Evolutionary conservation across 2,888 invertebrate genomes (phyloP).

Genomic region (Tanytarsus gracilentus): DNA sequence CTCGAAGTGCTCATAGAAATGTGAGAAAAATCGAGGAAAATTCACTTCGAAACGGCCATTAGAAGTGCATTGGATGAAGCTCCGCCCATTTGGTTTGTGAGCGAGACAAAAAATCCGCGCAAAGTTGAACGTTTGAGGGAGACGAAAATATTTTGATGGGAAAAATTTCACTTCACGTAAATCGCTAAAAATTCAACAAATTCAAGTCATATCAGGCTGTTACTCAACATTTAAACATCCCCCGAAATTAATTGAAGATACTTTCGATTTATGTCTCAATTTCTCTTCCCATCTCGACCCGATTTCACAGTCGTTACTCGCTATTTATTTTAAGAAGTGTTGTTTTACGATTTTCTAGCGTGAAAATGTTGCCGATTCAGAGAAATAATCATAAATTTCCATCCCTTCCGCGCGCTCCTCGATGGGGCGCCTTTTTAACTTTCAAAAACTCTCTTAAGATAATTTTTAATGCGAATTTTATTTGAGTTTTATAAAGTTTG

Average conservation of each 20-base stretch:
- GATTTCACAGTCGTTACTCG: slow-evolving; percentile 26
- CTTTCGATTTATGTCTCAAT: slow-evolving; percentile 28
- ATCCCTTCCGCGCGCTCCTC: not conserved
- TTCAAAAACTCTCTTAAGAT: slow-evolving; percentile 19
- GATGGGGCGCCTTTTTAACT: not conserved
- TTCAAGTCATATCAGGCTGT: not conserved
- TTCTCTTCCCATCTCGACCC: slow-evolving; percentile 21
- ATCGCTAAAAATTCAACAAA: too few species aligned
- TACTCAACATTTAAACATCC: not conserved
- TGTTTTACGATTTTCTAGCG: slow-evolving; percentile 21
- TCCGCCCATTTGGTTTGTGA: too few species aligned
- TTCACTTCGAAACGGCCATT: too few species aligned
- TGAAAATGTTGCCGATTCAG: slow-evolving; percentile 18
- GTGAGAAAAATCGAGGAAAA: too few species aligned
- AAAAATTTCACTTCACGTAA: not conserved
- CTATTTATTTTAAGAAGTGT: slow-evolving; percentile 28
- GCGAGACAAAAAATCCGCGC: too few species aligned
- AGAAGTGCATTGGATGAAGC: too few species aligned
- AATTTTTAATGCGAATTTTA: slow-evolving; percentile 27
- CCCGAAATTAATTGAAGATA: slow-evolving; percentile 24
- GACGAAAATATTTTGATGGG: not conserved
- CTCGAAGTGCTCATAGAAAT: too few species aligned
- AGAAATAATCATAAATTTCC: slow-evolving; percentile 27
- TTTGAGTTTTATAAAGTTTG: slow-evolving; percentile 16
- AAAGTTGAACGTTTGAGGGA: not conserved